A percentile compares a stretch with the other conserved stretches of the same genome.
Conservation (phyloP, 1,140 invertebrate genomes). For the Rhizoglyphus robini region DNA sequence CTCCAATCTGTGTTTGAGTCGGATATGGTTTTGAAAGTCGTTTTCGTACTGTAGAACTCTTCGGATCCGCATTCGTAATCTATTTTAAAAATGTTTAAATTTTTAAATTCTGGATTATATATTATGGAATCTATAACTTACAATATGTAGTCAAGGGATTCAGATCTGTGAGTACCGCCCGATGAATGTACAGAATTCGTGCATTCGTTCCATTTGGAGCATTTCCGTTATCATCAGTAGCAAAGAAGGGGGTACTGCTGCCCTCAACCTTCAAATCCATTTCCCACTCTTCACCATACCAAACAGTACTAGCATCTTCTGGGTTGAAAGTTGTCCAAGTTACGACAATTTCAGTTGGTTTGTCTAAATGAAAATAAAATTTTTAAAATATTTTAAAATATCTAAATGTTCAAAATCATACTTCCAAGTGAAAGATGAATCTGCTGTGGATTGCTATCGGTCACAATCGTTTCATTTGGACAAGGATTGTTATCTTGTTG, state of each 20-base stretch:
- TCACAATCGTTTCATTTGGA: too few species aligned
- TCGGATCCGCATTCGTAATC: constrained; percentile 25
- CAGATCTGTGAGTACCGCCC: constrained; percentile 47
- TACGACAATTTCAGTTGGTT: constrained; percentile 57
- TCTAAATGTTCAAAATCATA: too few species aligned
- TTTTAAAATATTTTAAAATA: too few species aligned
- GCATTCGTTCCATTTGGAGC: too few species aligned
- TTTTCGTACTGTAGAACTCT: constrained; percentile 32
- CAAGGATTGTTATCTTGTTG: too few species aligned
- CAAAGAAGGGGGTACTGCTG: constrained; percentile 48
- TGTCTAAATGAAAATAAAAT: too few species aligned
- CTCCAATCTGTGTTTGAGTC: constrained; percentile 32
- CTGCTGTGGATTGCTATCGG: too few species aligned
- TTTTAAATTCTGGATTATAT: constrained; percentile 15
- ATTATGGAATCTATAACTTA: constrained; percentile 30
- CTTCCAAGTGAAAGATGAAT: too few species aligned
- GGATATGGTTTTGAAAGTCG: constrained; percentile 32
- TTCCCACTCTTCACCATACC: constrained; percentile 48
- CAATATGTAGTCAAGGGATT: constrained; percentile 47
- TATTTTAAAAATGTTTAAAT: constrained; percentile 33
- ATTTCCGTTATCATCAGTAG: constrained; percentile 49
- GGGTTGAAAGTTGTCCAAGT: constrained; percentile 72
- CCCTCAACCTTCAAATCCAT: constrained; percentile 34
- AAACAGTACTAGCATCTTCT: constrained; percentile 52
- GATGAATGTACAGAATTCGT: constrained; percentile 63